phyloP scores from a whole-genome alignment of 2,113 vertebrate species.

The Athene cunicularia region DNA sequence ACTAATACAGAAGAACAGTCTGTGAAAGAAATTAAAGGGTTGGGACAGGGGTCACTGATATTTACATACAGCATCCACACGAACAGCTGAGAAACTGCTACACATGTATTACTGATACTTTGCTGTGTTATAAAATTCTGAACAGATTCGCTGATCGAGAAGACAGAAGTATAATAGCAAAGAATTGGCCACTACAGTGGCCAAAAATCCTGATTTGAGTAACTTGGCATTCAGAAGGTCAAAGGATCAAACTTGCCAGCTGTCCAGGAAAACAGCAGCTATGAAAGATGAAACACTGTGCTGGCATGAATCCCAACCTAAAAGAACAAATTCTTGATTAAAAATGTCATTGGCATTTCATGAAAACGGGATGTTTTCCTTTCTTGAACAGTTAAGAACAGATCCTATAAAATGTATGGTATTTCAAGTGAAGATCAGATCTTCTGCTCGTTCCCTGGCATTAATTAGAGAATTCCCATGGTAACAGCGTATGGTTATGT shows the following conservation, averaged over 20 bases:
- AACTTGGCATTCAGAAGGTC: not conserved
- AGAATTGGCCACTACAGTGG: rapidly evolving
- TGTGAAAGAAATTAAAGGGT: not conserved
- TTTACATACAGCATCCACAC: not conserved
- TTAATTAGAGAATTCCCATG: not conserved
- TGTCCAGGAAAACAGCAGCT: not conserved
- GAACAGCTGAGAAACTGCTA: not conserved
- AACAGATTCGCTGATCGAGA: not conserved
- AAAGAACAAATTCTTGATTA: not conserved
- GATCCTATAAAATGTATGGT: not conserved
- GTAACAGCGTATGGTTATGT: not conserved
- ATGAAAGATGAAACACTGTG: not conserved
- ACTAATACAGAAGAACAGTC: not conserved
- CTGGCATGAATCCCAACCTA: not conserved
- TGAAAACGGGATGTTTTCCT: not conserved
- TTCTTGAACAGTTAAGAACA: not conserved
- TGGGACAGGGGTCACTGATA: not conserved
- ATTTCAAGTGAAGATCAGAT: not conserved
- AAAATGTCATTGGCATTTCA: not conserved
- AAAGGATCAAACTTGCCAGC: not conserved
- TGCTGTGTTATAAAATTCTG: not conserved
- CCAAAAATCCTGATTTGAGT: not conserved
- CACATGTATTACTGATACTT: rapidly evolving
- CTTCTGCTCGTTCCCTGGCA: not conserved
- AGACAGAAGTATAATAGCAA: not conserved